Evolutionary conservation across 2,888 invertebrate species (phyloP), one percentile per base, ranked within the genome.

Genomic region (Mechanitis messenoides): DNA sequence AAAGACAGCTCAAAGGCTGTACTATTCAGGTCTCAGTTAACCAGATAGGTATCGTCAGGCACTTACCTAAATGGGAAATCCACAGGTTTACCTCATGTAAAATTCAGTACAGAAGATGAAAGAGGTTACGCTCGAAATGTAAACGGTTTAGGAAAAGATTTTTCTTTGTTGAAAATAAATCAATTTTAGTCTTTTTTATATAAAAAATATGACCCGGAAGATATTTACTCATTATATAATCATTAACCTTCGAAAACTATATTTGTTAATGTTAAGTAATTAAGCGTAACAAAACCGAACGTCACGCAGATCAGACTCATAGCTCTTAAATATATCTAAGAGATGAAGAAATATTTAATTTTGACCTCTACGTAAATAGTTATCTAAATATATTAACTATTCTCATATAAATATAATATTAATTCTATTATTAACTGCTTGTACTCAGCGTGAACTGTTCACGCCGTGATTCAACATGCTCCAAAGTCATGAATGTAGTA

Each of bases 21-120:
- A 71, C 63, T 65, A 65, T 66, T 67, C 66, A 67, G 63, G 61
- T 60, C 67, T 65, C 66, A 67, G 66, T 68, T 50, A 54, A 65
- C 63, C 66, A 68, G 67, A 67, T 65, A 60, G 58, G 61, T 65
- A 58, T 64, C 20, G 20, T 20, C 59, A 61, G 61, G 62, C 59
- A 59, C 62, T 64, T 61, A 67, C 59, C 61, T 65, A 60, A 65
- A 62, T 64, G 62, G 57, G 47, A 64, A 59, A 60, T 58, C 62
- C 66, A 62, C 55, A 60, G 53, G 60, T 42, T 53, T 35, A 55
- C 57, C 59, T 69, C 45, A 69, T 69, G 65, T 67, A 72, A 71
- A 62, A 69, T 71, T 69, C 67, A 69, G 54, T 33, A 60, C 63
- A 59, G 64, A 59, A 61, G 58, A 59, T 60, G 20, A 59, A 67